Base-by-base conservation (phyloP, 2,888 invertebrate genomes). In the Eupithecia centaureata region DNA sequence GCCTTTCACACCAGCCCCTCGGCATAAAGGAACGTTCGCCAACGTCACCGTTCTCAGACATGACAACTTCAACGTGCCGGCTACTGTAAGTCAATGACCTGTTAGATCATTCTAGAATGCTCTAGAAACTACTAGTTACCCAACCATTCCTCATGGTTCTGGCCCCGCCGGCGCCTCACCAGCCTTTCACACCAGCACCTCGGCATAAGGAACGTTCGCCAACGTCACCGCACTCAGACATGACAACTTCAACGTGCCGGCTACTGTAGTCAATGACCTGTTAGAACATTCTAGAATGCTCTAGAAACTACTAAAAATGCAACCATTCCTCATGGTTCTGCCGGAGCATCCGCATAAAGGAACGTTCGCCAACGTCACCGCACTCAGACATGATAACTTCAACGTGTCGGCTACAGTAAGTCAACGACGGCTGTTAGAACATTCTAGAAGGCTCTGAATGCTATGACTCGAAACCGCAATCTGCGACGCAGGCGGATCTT, bases 281-380 rank as follows among this genome's bases (percentile, higher is more conserved):
- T 8, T 33, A 33, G 10, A 8, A 33, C 33, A 33, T 33, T n/a
- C n/a, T n/a, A 30, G 30, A 30, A 30, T 5, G 5, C 5, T 92
- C 70, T 91, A 92, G 76, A 90, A 89, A 72, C 91, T 90, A 72
- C 86, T 87, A 0, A 86, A 85, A n/a, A 76, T 84, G 0, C 76
- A 74, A 1, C 96, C 96, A 0, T 98, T 98, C 85, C 95, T 98
- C 67, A 97, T 97, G 95, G 95, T 97, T 77, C 79, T 98, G 0
- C 98, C 98, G 30, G 97, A 98, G 0, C 96, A 97, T 2, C 98
- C 97, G 42, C 97, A 98, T 84, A 83, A 86, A 38, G 94, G 94
- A 60, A 84, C 80, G 4, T 98, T 95, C 87, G 86, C 91, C 1
- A 94, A 94, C 59, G 85, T 94, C 0, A 94, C 92, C 51, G 97